Conservation (phyloP, 1,140 invertebrate genomes). For the Maconellicoccus hirsutus region DNA sequence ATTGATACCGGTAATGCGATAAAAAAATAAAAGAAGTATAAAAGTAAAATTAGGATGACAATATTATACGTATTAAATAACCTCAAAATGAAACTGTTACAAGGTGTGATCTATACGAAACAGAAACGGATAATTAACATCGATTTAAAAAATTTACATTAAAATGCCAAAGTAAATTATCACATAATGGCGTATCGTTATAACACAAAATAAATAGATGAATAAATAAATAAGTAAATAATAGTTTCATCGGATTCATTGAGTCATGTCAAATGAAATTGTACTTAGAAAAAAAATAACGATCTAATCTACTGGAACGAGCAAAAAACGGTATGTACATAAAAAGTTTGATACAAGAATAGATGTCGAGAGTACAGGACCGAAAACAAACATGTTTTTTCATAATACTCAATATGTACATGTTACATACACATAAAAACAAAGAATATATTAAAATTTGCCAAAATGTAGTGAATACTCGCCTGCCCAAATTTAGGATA, state of each 20-base stretch:
- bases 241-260: background rate
- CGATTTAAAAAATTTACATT: background rate
- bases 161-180: constrained; percentile 6
- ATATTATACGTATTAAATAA: background rate
- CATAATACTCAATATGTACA: background rate
- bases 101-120: background rate
- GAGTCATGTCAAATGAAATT: background rate
- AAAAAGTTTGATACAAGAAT: background rate
- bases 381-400: background rate
- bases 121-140: background rate
- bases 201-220: background rate
- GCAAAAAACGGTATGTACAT: background rate
- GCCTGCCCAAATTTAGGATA: constrained; percentile 19
- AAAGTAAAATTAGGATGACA: background rate
- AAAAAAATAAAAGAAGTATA: background rate
- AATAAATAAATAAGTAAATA: no score
- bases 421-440: background rate
- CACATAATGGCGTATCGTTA: background rate
- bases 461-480: constrained; percentile 18
- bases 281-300: constrained; percentile 6
- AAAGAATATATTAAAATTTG: background rate
- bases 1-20: background rate
- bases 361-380: background rate
- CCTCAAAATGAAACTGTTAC: background rate
- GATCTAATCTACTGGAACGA: background rate